Evolutionary conservation across 2,797 vertebrate genomes (phyloP).

Genomic region (Pipistrellus pygmaeus): DNA sequence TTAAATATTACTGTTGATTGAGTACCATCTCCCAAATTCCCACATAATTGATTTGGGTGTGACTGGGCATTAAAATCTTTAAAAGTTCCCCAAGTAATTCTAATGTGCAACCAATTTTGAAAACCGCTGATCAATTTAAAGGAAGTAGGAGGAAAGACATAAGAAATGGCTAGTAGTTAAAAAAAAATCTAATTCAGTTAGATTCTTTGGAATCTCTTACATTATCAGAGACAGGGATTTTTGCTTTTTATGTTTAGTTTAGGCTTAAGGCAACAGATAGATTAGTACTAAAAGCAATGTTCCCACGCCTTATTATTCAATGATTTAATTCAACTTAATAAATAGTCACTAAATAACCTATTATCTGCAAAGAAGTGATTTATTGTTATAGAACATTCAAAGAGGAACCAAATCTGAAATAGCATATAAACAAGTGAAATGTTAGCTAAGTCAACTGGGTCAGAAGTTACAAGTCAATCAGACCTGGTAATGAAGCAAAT

Average conservation of each 20-base stretch:
- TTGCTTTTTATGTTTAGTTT: background rate
- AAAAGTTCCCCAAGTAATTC: background rate
- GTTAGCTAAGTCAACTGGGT: background rate
- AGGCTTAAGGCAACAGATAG: background rate
- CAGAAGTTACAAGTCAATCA: background rate
- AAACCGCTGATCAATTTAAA: background rate
- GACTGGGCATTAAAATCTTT: background rate
- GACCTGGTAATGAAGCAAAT: background rate
- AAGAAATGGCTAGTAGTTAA: background rate
- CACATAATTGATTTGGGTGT: background rate
- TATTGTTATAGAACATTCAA: background rate
- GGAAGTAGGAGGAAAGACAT: background rate
- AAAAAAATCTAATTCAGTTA: background rate
- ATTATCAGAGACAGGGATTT: background rate
- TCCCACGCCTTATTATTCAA: background rate
- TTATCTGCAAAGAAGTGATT: background rate
- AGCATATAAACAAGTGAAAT: background rate
- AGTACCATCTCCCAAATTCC: background rate
- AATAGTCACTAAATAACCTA: background rate
- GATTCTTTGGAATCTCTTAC: background rate
- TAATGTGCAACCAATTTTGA: background rate
- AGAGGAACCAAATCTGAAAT: conserved; percentile 5
- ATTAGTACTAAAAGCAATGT: background rate
- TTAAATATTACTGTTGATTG: background rate
- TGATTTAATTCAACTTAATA: background rate